Evolutionary conservation across 2,113 vertebrate genomes (phyloP).

Genomic region (Cyanoderma ruficeps): DNA sequence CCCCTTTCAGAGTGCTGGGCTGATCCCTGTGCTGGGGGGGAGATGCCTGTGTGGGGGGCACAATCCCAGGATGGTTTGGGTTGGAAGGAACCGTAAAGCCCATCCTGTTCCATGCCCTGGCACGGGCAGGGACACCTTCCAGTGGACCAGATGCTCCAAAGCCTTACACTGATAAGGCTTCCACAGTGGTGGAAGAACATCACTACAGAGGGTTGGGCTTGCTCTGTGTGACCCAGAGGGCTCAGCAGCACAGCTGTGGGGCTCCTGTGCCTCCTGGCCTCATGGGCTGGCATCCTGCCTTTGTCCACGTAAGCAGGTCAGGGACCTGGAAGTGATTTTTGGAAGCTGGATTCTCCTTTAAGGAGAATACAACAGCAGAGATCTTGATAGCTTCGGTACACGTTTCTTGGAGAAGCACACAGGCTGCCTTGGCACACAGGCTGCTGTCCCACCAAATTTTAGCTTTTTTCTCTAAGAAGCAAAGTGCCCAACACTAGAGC

Average conservation of each 20-base stretch:
- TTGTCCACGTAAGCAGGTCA: fast-evolving
- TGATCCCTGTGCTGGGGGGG: not conserved
- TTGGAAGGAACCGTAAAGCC: not conserved
- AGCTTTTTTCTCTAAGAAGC: not conserved
- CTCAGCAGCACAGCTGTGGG: not conserved
- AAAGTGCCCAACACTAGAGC: not conserved
- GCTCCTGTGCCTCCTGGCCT: not conserved
- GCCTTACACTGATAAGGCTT: not conserved
- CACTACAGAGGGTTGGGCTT: not conserved
- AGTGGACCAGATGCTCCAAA: not conserved
- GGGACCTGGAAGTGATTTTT: not conserved
- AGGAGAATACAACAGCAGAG: not conserved
- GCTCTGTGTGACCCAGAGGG: not conserved
- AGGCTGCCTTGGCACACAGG: not conserved
- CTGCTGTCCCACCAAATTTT: not conserved
- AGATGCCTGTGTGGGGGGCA: not conserved
- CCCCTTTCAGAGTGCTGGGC: fast-evolving
- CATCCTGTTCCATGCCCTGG: not conserved
- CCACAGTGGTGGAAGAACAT: not conserved
- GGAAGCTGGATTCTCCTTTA: not conserved
- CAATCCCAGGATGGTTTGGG: not conserved
- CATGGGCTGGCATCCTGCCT: not conserved
- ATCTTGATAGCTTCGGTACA: not conserved
- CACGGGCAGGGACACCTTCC: not conserved
- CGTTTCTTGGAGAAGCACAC: not conserved